Base-by-base conservation (phyloP, 1,140 invertebrate genomes). In the Galleria mellonella region DNA sequence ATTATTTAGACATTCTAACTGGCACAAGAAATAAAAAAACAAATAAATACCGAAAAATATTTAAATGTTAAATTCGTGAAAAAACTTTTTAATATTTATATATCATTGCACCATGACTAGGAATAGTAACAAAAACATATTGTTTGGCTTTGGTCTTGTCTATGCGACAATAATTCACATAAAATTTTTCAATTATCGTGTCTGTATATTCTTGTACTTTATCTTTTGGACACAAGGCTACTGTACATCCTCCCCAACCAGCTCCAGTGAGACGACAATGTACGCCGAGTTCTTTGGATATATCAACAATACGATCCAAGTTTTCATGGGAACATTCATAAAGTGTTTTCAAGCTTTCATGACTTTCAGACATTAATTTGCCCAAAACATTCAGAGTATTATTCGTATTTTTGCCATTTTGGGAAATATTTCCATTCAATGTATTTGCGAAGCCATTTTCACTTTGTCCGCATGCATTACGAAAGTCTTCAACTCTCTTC, bases 191-290 rank as follows among this genome's bases (percentile, higher is more conserved):
- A 69, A 90, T 91, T 13, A 98, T 75, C 36, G 81, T 86, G 8
- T 90, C 76, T 1, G 97, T 89, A 69, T 96, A 97, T 35, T 89
- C 66, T 1, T 89, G 77, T 1, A 93, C 89, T 35, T 90, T 88
- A 15, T 91, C 88, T 36, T 89, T 87, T 0, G 91, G 89, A 45
- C 90, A 89, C 52, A 99, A 87, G 12, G 96, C 95, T 9, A 99
- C 96, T 46, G 94, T 91, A 83, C 97, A 99, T 1, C 98, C 98
- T 12, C 98, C 98, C 98, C 98, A 99, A 89, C 96, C 96, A 10
- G 96, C 96, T 40, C 98, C 98, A 4, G 98, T 99, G 27, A 99
- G 86, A 50, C 98, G 89, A 6, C 95, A 93, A 27, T 97, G 96
- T 12, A 94, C 87, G 28, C 93, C 92, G 42, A 90, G 87, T 36